Percentiles rank a stretch among this genome's conserved stretches.
These are phyloP conservation scores for Hiodon alosoides DNA, from an alignment of 2,113 vertebrate genomes.

Conservation along the genomic window DNA sequence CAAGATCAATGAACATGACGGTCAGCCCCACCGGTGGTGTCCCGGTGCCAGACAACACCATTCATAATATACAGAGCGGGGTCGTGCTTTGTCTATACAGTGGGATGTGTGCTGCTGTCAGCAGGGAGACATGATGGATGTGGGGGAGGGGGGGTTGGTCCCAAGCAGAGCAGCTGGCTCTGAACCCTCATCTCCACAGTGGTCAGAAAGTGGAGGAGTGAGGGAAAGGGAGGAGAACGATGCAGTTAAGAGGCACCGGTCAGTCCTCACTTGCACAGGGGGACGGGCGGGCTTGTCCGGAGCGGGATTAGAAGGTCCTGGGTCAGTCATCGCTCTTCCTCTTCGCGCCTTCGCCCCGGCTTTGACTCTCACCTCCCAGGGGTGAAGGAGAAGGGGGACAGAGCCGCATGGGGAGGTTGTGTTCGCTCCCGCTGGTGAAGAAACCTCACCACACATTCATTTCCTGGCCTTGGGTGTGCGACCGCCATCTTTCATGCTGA, in stretches of 20 bases:
- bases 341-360: constrained; percentile 61
- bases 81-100: constrained; percentile 45
- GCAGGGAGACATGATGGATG: constrained; percentile 57
- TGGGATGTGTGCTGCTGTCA: constrained; percentile 51
- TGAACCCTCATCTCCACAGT: constrained; percentile 29
- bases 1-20: too few relatives aligned
- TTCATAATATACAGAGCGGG: neutral
- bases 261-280: constrained; percentile 43
- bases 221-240: constrained; percentile 31
- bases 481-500: constrained; percentile 53
- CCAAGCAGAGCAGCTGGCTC: constrained; percentile 40
- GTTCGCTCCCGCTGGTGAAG: constrained; percentile 59
- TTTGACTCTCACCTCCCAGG: constrained; percentile 56
- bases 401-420: constrained; percentile 59
- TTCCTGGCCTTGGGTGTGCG: constrained; percentile 62
- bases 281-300: constrained; percentile 60
- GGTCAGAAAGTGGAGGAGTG: constrained; percentile 51
- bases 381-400: constrained; percentile 49
- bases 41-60: constrained; percentile 1
- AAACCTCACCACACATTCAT: constrained; percentile 63
- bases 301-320: constrained; percentile 63
- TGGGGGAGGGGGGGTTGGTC: constrained; percentile 40
- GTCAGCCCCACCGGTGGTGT: constrained; percentile 3
- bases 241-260: constrained; percentile 35
- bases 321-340: constrained; percentile 60